Evolutionary conservation across 2,797 vertebrate species (phyloP), one percentile per base, ranked within the genome.

Genomic region (Sebastolobus altivelis): DNA sequence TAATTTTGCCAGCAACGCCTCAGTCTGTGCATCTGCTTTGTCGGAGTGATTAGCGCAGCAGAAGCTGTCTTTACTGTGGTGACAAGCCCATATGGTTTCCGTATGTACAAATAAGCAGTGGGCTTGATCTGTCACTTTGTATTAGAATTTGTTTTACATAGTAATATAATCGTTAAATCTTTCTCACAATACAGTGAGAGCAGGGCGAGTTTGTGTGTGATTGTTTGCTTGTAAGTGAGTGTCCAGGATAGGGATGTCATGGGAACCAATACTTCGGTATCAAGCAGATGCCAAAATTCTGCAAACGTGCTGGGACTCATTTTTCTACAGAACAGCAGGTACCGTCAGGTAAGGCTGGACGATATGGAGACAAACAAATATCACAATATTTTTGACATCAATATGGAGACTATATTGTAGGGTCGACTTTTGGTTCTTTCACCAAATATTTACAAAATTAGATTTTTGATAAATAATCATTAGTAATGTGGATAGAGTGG

Each of bases 71-170:
- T 87, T 86, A 76, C 83, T 79, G 27, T 79, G 62, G 87, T 89
- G 89, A 91, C 87, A 90, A 77, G 87, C 43, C 87, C 91, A 90
- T 92, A 93, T 94, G 92, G 86, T 89, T 91, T 75, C 80, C 55
- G 65, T 86, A 83, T 88, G 88, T 87, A 85, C 75, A 65, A 58
- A 78, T 84, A 77, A 85, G 89, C 80, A 74, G 77, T 81, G 73
- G 43, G 72, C 69, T 89, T 86, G 85, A 91, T 85, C 74, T 85
- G 82, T 83, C 84, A 86, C 78, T 88, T 89, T 89, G 79, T 63
- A 77, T 88, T 83, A 80, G 61, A 79, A 62, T 78, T 82, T 77
- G 72, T 85, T 89, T 79, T 72, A 75, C 77, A 72, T 82, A 72
- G 66, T 81, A 74, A 89, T 68, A 70, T 52, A 83, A 76, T 80